phyloP scores from a whole-genome alignment of 2,888 invertebrate genomes.

The Gibbula magus region DNA sequence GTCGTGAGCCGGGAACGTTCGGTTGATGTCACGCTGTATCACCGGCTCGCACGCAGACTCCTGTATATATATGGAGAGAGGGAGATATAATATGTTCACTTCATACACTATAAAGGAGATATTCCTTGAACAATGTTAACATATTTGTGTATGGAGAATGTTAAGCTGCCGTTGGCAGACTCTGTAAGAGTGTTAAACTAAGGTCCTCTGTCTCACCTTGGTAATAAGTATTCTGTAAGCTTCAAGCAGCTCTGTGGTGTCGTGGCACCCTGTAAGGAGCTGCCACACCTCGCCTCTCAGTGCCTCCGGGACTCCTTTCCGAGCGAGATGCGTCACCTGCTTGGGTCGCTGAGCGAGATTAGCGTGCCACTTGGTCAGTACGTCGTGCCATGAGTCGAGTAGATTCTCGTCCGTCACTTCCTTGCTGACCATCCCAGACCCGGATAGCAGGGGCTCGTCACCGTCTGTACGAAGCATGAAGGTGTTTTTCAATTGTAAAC shows the following conservation, averaged over 20 bases:
- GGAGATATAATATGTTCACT: too few relatives aligned
- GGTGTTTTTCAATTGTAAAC: too few relatives aligned
- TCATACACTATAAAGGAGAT: too few relatives aligned
- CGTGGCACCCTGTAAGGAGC: slow-evolving; percentile 90
- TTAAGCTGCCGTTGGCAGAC: too few relatives aligned
- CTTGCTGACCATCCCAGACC: slow-evolving; percentile 96
- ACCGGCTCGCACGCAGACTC: slow-evolving; percentile 96
- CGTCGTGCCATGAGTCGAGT: slow-evolving; percentile 93
- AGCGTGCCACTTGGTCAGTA: slow-evolving; percentile 76
- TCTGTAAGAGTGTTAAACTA: too few relatives aligned
- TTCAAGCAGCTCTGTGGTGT: slow-evolving; percentile 84
- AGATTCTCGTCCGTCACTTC: slow-evolving; percentile 93
- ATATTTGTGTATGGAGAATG: not conserved
- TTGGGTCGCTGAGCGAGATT: slow-evolving; percentile 82
- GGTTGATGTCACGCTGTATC: slow-evolving; percentile 95
- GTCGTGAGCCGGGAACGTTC: slow-evolving; percentile 99
- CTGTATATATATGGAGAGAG: slow-evolving; percentile 76
- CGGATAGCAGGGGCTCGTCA: slow-evolving; percentile 94
- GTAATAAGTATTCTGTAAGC: slow-evolving; percentile 93
- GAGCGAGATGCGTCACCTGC: slow-evolving; percentile 68
- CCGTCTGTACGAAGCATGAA: slow-evolving; percentile 70
- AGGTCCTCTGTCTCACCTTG: slow-evolving; percentile 82
- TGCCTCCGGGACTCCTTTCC: slow-evolving; percentile 93
- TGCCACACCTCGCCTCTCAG: slow-evolving; percentile 98
- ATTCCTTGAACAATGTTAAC: not conserved